A percentile compares a stretch with the other conserved stretches of the same genome.
Conservation (phyloP, 2,888 invertebrate species). For the Cheilosia urbana region DNA sequence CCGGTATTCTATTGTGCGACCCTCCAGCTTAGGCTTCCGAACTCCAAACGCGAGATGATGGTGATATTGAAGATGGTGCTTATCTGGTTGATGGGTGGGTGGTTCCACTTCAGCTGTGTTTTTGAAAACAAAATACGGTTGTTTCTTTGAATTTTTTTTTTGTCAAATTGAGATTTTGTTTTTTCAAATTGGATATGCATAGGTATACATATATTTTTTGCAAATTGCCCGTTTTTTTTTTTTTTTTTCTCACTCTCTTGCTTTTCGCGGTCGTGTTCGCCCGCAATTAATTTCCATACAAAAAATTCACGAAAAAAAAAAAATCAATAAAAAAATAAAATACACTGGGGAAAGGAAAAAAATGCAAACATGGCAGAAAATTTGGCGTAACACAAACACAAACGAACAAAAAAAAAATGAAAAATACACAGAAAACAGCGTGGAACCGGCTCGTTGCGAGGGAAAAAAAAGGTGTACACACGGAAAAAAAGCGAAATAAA, state of each 20-base stretch:
- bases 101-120: constrained; percentile 61
- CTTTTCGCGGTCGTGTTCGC: constrained; percentile 53
- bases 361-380: constrained; percentile 77
- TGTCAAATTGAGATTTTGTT: constrained; percentile 39
- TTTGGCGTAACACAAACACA: constrained; percentile 72
- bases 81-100: constrained; percentile 37
- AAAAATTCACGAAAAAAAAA: constrained; percentile 68
- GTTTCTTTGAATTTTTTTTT: constrained; percentile 34
- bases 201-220: constrained; percentile 53
- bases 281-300: constrained; percentile 68
- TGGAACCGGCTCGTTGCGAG: constrained; percentile 68
- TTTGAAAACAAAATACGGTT: constrained; percentile 66
- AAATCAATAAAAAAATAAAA: constrained; percentile 76
- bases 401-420: constrained; percentile 64
- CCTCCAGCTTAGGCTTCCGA: constrained; percentile 84
- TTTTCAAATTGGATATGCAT: constrained; percentile 53
- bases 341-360: constrained; percentile 76
- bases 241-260: constrained; percentile 46
- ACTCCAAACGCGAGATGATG: constrained; percentile 33
- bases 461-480: constrained; percentile 77
- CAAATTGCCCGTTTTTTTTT: constrained; percentile 44
- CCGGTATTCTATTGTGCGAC: constrained; percentile 85
- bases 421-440: constrained; percentile 62
- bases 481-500: constrained; percentile 75
- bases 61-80: constrained; percentile 20